Base-by-base conservation (phyloP, 2,113 vertebrate species). In the Stigmatopora argus region DNA sequence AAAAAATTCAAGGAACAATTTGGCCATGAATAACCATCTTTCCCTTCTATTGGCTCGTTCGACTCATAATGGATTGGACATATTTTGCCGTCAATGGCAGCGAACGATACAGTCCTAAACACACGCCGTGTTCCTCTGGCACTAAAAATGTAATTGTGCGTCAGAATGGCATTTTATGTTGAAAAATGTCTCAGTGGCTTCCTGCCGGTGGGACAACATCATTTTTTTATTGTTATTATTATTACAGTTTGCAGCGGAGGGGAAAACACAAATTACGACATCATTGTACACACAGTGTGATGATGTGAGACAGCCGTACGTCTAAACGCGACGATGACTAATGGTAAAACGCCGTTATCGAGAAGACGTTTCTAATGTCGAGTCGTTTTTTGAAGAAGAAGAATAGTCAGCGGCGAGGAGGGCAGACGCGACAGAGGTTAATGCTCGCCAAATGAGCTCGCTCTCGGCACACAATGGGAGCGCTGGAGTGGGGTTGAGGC, bases 391-490 rank as follows among this genome's bases (percentile, higher is more conserved):
- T 31, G 1, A 2, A 1, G 26, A 56, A 55, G 26, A 23, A 31
- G 14, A 31, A 31, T 13, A 13, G 21, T 55, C 52, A 21, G 23
- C 52, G 59, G 49, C 48, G 72, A 64, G 48, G 59, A 73, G 64
- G 7, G 34, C 51, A 34, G 55, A 64, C 21, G 71, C 72, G 77
- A 80, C 72, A 80, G 79, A 74, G 73, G 84, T 79, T 80, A 84
- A 85, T 64, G 63, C 69, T 74, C 35, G 51, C 70, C 75, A 79
- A 83, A 86, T 77, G 71, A 79, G 62, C 66, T 59, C 3, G 63
- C 66, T 73, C 78, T 62, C 46, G 72, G 57, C 55, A 17, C n/a
- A 77, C 69, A 80, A 78, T 70, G 13, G 71, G 56, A 75, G 74
- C 53, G 15, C 64, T 74, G 57, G 34, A 73, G 62, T 45, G 55